Base-by-base conservation (phyloP, 2,797 vertebrate genomes). In the Pygocentrus nattereri region DNA sequence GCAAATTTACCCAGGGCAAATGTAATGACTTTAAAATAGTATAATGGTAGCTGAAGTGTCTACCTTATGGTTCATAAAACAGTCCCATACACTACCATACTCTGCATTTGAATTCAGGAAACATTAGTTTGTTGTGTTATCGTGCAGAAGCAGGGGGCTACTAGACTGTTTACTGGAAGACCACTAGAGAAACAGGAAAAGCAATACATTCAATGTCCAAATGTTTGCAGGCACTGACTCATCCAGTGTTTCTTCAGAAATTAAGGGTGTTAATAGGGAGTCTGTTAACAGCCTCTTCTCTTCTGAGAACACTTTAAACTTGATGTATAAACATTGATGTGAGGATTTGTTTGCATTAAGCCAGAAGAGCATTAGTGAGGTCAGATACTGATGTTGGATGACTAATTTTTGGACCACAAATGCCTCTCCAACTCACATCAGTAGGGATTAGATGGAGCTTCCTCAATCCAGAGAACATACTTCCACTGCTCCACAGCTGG, bases 11-110 rank as follows among this genome's bases (percentile, higher is more conserved):
- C 68, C 75, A 61, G 16, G 8, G 81, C 68, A 82, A 82, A 82
- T 73, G 81, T 78, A 78, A 78, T 78, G 75, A 78, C 75, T 82
- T 73, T 49, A 49, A 78, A 82, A 82, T 82, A 82, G 78, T 82
- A 49, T 82, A 82, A 78, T 62, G 27, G 38, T 65, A 78, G 73
- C 75, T 73, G 69, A 78, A 70, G n/a, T 49, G 67, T 8, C 23
- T 49, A 67, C 67, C 23, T 6, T 27, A 25, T 44, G 5, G 16
- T 69, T 69, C 65, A 23, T 47, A 61, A 81, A 59, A 75, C 38
- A 52, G 21, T 76, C 64, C 50, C 31, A 76, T 81, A 41, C 81
- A 77, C 52, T 69, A 41, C 6, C 2, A 44, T 10, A 11, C 41
- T 77, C 41, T 25, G 49, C 67, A 72, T 76, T 82, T 77, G 58